phyloP scores from a whole-genome alignment of 2,888 invertebrate species.

The Lasioglossum morio region DNA sequence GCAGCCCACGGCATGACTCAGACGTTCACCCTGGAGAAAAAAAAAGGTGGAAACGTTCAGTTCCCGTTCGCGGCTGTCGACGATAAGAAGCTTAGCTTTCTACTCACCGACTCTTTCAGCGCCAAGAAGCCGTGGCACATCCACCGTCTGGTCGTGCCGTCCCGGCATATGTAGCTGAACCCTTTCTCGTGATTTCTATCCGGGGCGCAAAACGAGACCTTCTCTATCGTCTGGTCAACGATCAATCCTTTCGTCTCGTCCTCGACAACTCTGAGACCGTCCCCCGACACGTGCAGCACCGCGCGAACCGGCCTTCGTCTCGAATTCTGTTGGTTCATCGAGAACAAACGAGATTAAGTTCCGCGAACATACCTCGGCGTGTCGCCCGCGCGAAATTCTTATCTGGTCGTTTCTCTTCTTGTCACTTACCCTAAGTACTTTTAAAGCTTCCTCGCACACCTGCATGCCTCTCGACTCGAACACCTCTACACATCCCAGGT shows the following conservation, averaged over 20 bases:
- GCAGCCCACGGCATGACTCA: slow-evolving; percentile 99
- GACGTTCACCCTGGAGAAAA: slow-evolving; percentile 92
- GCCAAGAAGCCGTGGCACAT: slow-evolving; percentile 99
- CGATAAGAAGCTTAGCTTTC: background rate
- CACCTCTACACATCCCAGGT: slow-evolving; percentile 99
- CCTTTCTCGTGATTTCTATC: slow-evolving; percentile 99
- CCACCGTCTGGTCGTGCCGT: slow-evolving; percentile 99
- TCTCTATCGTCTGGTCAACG: slow-evolving; percentile 99
- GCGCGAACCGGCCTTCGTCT: slow-evolving; percentile 95
- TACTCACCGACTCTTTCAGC: slow-evolving; percentile 93
- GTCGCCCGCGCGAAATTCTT: background rate
- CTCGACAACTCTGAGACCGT: slow-evolving; percentile 98
- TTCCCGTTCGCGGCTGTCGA: background rate
- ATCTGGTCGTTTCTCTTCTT: background rate
- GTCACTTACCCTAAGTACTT: slow-evolving; percentile 94
- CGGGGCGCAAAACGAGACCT: slow-evolving; percentile 99
- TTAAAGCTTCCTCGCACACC: slow-evolving; percentile 99
- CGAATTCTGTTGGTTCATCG: slow-evolving; percentile 88
- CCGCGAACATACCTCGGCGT: background rate
- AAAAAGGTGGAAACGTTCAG: background rate
- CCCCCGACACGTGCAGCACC: slow-evolving; percentile 95
- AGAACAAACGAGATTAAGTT: background rate
- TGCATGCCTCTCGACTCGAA: slow-evolving; percentile 99
- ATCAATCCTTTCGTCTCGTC: slow-evolving; percentile 99
- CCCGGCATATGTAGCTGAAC: slow-evolving; percentile 99